Evolutionary conservation across 2,797 vertebrate species (phyloP).

Genomic region (Eupleurogrammus muticus): DNA sequence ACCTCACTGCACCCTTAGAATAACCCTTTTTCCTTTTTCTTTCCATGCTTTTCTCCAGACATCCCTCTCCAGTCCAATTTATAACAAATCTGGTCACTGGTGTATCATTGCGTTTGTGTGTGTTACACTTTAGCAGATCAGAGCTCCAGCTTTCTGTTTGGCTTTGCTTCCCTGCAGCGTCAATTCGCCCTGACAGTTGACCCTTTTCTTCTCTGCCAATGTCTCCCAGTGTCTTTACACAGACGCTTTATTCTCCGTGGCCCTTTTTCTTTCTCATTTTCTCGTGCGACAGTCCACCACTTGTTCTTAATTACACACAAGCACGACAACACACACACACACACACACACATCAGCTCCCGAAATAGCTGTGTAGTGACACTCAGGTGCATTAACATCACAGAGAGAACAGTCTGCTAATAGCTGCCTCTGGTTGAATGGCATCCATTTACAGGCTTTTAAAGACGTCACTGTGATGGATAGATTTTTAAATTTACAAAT

Average conservation of each 20-base stretch:
- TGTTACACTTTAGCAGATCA: constrained; percentile 17
- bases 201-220: constrained; percentile 46
- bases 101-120: constrained; percentile 13
- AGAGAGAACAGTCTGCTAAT: constrained; percentile 18
- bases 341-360: constrained; percentile 1
- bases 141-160: constrained; percentile 46
- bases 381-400: neutral
- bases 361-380: constrained; percentile 6
- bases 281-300: neutral
- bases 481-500: neutral
- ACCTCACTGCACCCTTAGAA: constrained; percentile 16
- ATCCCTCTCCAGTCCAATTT: constrained; percentile 9
- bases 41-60: constrained; percentile 19
- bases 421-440: constrained; percentile 18
- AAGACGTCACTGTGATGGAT: constrained; percentile 3
- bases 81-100: constrained; percentile 22
- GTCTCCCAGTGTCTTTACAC: neutral
- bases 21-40: constrained; percentile 1
- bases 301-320: constrained; percentile 14
- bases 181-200: constrained; percentile 59
- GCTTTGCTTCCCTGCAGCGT: constrained; percentile 43
- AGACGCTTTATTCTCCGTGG: too few relatives aligned
- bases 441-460: constrained; percentile 32
- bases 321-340: neutral
- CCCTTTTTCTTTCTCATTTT: neutral